Percentiles rank a stretch among this genome's conserved stretches.
phyloP scores from a whole-genome alignment of 2,113 vertebrate species.

The Leiothrix lutea region DNA sequence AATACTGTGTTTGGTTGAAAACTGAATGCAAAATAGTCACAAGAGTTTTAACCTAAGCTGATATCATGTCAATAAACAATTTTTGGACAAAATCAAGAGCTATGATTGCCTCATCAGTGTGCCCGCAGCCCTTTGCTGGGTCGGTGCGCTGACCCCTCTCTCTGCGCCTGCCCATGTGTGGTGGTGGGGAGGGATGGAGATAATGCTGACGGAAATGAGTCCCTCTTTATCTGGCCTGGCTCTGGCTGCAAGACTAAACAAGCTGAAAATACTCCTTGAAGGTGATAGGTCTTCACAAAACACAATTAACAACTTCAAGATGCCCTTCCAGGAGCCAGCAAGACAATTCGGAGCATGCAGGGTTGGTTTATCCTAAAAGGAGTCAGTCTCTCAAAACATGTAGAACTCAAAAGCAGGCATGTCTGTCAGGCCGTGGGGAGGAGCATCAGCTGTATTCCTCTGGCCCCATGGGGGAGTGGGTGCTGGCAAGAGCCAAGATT shows the following conservation, averaged over 20 bases:
- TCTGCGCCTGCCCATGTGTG: neutral
- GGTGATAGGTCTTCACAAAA: neutral
- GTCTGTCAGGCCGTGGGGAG: neutral
- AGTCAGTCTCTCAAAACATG: neutral
- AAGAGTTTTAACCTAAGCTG: neutral
- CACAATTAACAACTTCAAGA: neutral
- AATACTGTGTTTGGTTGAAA: neutral
- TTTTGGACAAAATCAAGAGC: neutral
- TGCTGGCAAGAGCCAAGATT: neutral
- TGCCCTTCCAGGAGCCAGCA: neutral
- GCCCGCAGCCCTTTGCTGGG: neutral
- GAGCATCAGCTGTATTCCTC: accelerated
- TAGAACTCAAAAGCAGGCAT: neutral
- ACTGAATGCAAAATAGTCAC: neutral
- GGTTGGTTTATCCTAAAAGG: neutral
- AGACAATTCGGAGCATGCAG: accelerated
- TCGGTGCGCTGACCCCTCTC: neutral
- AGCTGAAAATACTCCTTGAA: neutral
- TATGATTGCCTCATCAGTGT: neutral
- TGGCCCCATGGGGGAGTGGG: accelerated
- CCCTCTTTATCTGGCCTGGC: neutral
- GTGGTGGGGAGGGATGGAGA: neutral
- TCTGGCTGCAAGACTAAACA: neutral
- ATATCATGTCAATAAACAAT: neutral
- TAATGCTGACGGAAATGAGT: neutral